A percentile compares a stretch with the other conserved stretches of the same genome.
These are phyloP conservation scores for Oreortyx pictus DNA, from an alignment of 2,797 vertebrate species.

Conservation along the genomic window DNA sequence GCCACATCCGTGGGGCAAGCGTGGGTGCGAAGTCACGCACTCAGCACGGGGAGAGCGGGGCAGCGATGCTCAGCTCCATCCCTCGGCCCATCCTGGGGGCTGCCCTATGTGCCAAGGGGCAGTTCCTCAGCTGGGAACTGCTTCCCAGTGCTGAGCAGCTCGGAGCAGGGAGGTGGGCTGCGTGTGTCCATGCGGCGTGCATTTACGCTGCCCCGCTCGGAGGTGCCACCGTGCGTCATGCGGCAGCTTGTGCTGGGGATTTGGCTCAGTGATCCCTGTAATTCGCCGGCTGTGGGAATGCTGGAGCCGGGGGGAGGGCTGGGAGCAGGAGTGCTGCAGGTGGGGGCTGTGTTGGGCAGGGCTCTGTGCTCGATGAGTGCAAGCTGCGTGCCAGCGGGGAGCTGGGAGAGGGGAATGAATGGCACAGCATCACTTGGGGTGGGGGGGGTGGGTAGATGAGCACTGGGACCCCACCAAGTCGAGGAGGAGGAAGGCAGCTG, in stretches of 20 bases:
- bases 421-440: neutral
- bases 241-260: neutral
- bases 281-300: accelerated
- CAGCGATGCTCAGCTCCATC: neutral
- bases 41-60: neutral
- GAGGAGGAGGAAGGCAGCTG: neutral
- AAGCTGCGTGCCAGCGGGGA: neutral
- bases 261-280: neutral
- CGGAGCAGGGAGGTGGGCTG: neutral
- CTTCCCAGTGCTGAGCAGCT: neutral
- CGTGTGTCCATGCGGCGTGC: neutral
- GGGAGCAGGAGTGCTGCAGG: neutral
- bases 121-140: too few species aligned
- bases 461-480: neutral
- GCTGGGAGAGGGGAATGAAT: neutral
- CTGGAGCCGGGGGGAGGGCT: neutral
- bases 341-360: neutral
- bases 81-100: too few species aligned
- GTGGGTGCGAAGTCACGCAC: accelerated
- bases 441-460: neutral
- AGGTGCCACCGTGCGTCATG: accelerated
- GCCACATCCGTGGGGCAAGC: neutral
- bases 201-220: neutral
- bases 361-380: neutral
- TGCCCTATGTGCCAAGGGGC: neutral